Evolutionary conservation across 2,888 invertebrate species (phyloP), one percentile per base, ranked within the genome.

Genomic region (Drosophila paranaensis): DNA sequence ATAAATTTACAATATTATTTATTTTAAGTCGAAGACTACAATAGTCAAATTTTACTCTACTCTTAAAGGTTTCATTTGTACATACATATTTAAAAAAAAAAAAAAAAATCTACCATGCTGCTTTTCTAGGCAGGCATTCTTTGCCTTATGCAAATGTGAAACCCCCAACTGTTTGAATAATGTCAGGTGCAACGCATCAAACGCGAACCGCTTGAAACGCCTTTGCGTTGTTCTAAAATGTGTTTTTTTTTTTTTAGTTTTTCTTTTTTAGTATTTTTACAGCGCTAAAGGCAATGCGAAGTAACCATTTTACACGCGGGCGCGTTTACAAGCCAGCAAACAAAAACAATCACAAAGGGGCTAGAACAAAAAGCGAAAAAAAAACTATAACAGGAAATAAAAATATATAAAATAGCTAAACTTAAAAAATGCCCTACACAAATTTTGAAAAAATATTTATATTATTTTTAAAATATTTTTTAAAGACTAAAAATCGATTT

Each of bases 311-410:
- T 16, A 60, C 61, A 42, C 13, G 20, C 25, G 33, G n/a, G 11
- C 20, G 45, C 72, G 50, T 72, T 75, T 78, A 77, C 75, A 77
- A 68, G 62, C 68, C 78, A 76, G 74, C 48, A 65, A 62, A 30
- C 75, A 79, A 70, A 74, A 65, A 77, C 60, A 79, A 79, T 60
- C 48, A 20, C 65, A 69, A n/a, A 33, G 20, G n/a, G 40, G 53
- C 30, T 3, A 48, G 60, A 50, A 20, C 3, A 25, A 39, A 40
- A 54, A 30, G 6, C 27, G 27, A 2, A 27, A 27, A 42, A 51
- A 33, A 60, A 63, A 20, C 13, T 48, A 42, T 3, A 45, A 33
- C 20, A 53, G 16, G 2, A 40, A 62, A 46, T 13, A 37, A 56
- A 57, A 20, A n/a, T 1, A 11, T 30, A 1, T n/a, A 30, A 27